These are phyloP conservation scores for Zophobas atratus DNA, from an alignment of 1,140 invertebrate genomes.

Conservation along the genomic window DNA sequence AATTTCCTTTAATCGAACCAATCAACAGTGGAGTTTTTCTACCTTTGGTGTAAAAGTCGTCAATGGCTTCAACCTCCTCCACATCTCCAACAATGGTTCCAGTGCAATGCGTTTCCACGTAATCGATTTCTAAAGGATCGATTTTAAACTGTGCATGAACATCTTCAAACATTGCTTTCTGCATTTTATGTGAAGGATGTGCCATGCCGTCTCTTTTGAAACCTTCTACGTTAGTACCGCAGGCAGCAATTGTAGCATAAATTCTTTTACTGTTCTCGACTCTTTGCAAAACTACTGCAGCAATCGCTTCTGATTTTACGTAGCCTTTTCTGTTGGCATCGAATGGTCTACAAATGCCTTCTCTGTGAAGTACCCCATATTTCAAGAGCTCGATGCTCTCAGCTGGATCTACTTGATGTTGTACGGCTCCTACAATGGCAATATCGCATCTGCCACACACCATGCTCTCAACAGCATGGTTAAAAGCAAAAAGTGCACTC, in stretches of 20 bases:
- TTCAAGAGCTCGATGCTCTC: conserved; percentile 63
- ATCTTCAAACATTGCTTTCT: conserved; percentile 72
- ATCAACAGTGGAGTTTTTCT: conserved; percentile 82
- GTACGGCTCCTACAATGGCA: conserved; percentile 82
- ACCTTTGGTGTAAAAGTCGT: conserved; percentile 72
- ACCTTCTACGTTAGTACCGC: conserved; percentile 70
- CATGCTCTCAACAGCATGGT: conserved; percentile 80
- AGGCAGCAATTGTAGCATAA: conserved; percentile 75
- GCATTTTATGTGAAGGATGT: conserved; percentile 71
- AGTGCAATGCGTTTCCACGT: conserved; percentile 70
- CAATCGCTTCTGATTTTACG: conserved; percentile 74
- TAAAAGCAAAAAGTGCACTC: conserved; percentile 79
- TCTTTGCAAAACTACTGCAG: conserved; percentile 73
- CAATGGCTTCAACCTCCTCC: conserved; percentile 76
- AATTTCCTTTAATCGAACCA: conserved; percentile 93
- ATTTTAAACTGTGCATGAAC: conserved; percentile 75
- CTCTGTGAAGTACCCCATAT: conserved; percentile 73
- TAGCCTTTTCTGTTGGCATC: conserved; percentile 76
- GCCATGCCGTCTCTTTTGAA: conserved; percentile 75
- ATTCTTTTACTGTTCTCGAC: conserved; percentile 69
- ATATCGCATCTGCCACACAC: conserved; percentile 80
- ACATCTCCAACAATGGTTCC: conserved; percentile 75
- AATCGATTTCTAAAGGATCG: conserved; percentile 66
- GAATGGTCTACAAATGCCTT: conserved; percentile 77
- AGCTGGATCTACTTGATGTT: conserved; percentile 70